These are phyloP conservation scores for Lithophane ornitopus DNA, from an alignment of 2,888 invertebrate species.

Conservation along the genomic window DNA sequence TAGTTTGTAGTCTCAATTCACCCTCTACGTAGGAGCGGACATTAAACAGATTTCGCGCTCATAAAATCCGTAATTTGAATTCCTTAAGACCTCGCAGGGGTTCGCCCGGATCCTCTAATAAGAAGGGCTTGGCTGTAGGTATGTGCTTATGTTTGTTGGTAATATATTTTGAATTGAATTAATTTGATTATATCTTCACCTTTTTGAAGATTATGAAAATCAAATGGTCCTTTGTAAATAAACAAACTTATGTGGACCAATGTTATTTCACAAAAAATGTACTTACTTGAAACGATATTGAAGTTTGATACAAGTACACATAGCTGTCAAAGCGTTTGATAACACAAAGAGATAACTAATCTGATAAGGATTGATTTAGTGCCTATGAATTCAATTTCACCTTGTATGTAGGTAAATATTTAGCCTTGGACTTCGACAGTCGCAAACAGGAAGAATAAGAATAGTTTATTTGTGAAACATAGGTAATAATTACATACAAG, in stretches of 20 bases:
- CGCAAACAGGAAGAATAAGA: too few species aligned
- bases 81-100: slow-evolving; percentile 82
- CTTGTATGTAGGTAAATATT: too few species aligned
- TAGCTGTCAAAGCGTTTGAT: too few species aligned
- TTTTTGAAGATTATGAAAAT: background rate
- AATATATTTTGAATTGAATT: slow-evolving; percentile 25
- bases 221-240: background rate
- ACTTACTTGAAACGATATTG: background rate
- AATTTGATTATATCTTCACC: slow-evolving; percentile 34
- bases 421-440: too few species aligned
- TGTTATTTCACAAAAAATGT: too few species aligned
- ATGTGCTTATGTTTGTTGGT: slow-evolving; percentile 40
- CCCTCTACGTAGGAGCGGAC: slow-evolving; percentile 71
- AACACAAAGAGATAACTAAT: background rate
- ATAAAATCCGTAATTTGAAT: slow-evolving; percentile 90
- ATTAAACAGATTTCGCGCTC: slow-evolving; percentile 88
- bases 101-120: slow-evolving; percentile 72
- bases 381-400: too few species aligned
- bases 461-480: too few species aligned
- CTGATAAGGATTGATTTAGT: background rate
- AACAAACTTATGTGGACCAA: too few species aligned
- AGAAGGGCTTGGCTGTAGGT: slow-evolving; percentile 54
- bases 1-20: slow-evolving; percentile 62
- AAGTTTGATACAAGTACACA: too few species aligned
- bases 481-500: too few species aligned